Conservation (phyloP, 2,888 invertebrate genomes). For the Antheraea yamamai region DNA sequence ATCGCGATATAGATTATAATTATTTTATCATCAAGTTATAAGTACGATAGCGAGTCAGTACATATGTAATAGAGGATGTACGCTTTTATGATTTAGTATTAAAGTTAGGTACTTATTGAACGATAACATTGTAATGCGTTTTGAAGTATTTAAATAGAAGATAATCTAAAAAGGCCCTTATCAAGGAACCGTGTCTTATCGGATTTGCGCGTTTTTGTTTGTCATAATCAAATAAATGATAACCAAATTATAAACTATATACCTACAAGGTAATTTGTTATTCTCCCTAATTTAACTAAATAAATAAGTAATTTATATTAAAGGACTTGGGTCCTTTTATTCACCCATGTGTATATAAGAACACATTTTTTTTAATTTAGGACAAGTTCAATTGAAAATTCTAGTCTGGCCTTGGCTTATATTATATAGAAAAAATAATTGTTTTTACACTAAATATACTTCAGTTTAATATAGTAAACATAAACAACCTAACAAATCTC, state of each 20-base stretch:
- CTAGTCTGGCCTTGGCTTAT: too few species aligned
- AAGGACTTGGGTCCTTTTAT: background rate
- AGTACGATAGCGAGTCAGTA: background rate
- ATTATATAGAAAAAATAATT: background rate
- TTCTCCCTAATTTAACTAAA: background rate
- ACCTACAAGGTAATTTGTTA: background rate
- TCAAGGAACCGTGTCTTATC: background rate
- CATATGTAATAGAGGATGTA: background rate
- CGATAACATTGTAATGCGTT: slow-evolving; percentile 2
- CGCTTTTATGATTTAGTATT: background rate
- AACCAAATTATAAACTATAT: background rate
- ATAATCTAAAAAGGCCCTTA: background rate
- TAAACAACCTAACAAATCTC: too few species aligned
- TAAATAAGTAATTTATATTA: background rate
- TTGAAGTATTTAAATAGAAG: background rate
- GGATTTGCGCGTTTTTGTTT: background rate
- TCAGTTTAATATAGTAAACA: too few species aligned
- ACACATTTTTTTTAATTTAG: too few species aligned
- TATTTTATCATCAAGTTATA: background rate
- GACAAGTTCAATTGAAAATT: too few species aligned
- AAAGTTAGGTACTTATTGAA: background rate
- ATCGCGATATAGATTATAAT: background rate
- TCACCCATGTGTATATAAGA: background rate
- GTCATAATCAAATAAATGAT: background rate
- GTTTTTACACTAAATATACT: background rate